Evolutionary conservation across 1,140 invertebrate species (phyloP).

Genomic region (Paracyclopina nana): DNA sequence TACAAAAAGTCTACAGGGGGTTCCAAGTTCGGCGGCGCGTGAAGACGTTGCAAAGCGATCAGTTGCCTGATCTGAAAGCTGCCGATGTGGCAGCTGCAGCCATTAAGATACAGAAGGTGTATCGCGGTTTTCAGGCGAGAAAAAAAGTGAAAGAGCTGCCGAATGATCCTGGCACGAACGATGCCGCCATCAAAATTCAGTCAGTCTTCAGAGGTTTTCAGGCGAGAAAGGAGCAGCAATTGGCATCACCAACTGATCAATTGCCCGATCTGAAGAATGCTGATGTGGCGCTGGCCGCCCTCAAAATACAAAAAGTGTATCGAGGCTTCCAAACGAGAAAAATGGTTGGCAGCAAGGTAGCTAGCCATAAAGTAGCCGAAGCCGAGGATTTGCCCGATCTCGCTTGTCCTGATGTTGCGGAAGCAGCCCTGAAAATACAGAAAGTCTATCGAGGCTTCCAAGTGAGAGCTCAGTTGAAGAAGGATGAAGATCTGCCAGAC

Average conservation of each 20-base stretch:
- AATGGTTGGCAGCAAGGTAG: background rate
- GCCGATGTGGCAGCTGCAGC: conserved; percentile 1
- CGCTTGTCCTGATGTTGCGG: background rate
- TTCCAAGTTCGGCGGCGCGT: conserved; percentile 7
- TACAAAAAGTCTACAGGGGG: conserved; percentile 10
- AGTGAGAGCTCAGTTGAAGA: conserved; percentile 21
- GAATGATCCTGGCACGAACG: background rate
- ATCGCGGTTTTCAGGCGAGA: conserved; percentile 11
- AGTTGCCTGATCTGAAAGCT: conserved; percentile 2
- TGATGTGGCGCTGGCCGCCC: background rate
- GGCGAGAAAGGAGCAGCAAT: background rate
- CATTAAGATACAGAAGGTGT: conserved; percentile 13
- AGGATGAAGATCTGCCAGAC: conserved; percentile 6
- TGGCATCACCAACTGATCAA: background rate
- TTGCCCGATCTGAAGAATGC: conserved; percentile 5
- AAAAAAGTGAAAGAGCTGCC: conserved; percentile 10
- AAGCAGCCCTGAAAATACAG: conserved; percentile 51
- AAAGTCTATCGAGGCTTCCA: conserved; percentile 46
- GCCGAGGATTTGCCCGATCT: background rate
- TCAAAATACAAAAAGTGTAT: conserved; percentile 11
- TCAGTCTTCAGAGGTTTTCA: conserved; percentile 8
- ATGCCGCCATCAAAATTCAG: conserved; percentile 1
- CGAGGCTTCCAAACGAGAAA: background rate
- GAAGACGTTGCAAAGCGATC: background rate
- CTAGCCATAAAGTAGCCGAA: too few relatives aligned